phyloP scores from a whole-genome alignment of 2,113 vertebrate species.

The Tonatia bakeri region DNA sequence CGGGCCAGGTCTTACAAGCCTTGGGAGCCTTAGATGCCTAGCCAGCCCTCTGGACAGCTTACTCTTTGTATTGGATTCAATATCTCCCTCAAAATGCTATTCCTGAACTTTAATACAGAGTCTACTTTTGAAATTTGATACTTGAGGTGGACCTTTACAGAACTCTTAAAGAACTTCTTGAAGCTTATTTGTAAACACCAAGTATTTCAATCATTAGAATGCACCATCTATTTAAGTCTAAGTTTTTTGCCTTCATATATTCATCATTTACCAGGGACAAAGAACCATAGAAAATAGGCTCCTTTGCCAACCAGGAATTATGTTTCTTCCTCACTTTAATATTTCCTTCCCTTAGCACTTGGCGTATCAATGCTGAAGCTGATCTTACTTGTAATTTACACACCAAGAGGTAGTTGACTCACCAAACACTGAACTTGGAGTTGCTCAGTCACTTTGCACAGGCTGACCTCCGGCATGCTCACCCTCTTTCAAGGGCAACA shows the following conservation, averaged over 20 bases:
- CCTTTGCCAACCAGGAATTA: background rate
- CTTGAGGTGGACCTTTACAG: background rate
- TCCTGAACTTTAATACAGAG: background rate
- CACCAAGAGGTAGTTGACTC: background rate
- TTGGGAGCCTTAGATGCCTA: background rate
- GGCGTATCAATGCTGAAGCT: background rate
- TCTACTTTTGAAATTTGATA: conserved; percentile 13
- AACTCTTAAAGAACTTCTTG: conserved; percentile 5
- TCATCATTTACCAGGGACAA: background rate
- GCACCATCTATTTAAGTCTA: background rate
- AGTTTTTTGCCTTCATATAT: background rate
- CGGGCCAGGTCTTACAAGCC: background rate
- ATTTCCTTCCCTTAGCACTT: background rate
- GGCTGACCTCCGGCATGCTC: background rate
- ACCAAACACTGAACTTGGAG: background rate
- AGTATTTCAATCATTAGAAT: background rate
- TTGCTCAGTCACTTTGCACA: background rate
- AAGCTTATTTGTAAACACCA: background rate
- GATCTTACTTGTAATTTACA: background rate
- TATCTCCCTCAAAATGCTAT: background rate
- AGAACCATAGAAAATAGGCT: background rate
- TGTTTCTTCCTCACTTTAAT: background rate
- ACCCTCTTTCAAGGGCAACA: background rate
- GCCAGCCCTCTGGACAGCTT: background rate
- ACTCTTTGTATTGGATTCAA: conserved; percentile 11